A percentile compares a stretch with the other conserved stretches of the same genome.
Conservation (phyloP, 2,797 vertebrate species). For the Eulemur albifrons region DNA sequence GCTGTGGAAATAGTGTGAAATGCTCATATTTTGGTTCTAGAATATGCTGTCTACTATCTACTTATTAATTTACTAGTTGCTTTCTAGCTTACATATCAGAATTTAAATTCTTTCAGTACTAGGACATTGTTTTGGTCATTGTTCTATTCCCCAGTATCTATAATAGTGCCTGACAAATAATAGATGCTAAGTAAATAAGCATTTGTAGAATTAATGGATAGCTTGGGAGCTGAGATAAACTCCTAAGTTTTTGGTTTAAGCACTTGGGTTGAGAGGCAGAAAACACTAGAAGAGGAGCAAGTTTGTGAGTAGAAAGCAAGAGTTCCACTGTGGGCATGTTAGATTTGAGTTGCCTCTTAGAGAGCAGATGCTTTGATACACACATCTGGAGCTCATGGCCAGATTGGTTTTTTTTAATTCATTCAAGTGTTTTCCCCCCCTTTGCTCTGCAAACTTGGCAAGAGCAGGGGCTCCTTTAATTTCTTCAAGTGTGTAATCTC, state of each 20-base stretch:
- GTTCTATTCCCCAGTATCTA: background rate
- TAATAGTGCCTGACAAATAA: background rate
- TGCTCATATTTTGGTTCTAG: background rate
- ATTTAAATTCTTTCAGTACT: background rate
- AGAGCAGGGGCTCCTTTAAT: background rate
- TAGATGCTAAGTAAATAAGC: background rate
- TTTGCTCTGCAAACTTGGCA: background rate
- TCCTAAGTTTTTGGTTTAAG: background rate
- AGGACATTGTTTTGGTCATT: background rate
- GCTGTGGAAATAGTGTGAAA: background rate
- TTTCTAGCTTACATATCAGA: background rate
- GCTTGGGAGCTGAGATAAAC: background rate
- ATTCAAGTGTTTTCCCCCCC: background rate
- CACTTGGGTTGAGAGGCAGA: background rate
- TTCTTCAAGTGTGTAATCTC: background rate
- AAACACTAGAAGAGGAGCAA: background rate
- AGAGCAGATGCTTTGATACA: background rate
- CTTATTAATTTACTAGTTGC: background rate
- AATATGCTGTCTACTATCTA: background rate
- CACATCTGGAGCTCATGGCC: background rate
- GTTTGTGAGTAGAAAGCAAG: background rate
- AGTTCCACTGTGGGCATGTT: background rate
- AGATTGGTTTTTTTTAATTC: background rate
- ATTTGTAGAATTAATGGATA: background rate
- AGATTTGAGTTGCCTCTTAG: background rate